Conservation (phyloP, 2,113 vertebrate species). For the Panurus biarmicus region DNA sequence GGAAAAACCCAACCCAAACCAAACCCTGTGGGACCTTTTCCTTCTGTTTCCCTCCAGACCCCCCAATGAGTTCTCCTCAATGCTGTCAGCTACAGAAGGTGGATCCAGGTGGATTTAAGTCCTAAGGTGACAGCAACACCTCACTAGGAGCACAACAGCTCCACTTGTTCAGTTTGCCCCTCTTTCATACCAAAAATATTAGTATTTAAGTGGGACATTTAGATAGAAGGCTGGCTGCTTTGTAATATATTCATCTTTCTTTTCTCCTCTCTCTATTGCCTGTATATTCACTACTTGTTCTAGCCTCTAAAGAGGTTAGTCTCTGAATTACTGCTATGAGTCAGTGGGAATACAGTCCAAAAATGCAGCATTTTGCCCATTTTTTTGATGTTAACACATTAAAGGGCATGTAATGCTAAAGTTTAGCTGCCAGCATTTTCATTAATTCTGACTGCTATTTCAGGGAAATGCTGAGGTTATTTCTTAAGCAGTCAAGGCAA, state of each 20-base stretch:
- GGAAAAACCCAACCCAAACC: not conserved
- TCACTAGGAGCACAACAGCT: not conserved
- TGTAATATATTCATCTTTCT: not conserved
- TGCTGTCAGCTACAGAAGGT: not conserved
- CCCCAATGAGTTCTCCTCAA: not conserved
- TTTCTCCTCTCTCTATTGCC: not conserved
- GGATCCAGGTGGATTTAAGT: not conserved
- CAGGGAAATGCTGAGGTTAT: not conserved
- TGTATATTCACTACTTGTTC: not conserved
- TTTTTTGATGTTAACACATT: not conserved
- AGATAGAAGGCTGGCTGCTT: not conserved
- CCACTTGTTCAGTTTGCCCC: not conserved
- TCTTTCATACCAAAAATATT: not conserved
- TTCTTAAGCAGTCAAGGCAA: not conserved
- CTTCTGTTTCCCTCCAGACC: not conserved
- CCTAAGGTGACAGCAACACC: not conserved
- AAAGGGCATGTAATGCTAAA: not conserved
- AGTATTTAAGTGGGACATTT: not conserved
- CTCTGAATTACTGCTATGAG: not conserved
- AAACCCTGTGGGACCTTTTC: not conserved
- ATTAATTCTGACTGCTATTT: not conserved
- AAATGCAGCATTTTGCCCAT: not conserved
- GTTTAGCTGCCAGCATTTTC: not conserved
- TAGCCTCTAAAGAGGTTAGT: not conserved
- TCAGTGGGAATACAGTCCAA: not conserved